These are phyloP conservation scores for Boloria euphrosyne DNA, from an alignment of 2,888 invertebrate genomes.

Conservation along the genomic window DNA sequence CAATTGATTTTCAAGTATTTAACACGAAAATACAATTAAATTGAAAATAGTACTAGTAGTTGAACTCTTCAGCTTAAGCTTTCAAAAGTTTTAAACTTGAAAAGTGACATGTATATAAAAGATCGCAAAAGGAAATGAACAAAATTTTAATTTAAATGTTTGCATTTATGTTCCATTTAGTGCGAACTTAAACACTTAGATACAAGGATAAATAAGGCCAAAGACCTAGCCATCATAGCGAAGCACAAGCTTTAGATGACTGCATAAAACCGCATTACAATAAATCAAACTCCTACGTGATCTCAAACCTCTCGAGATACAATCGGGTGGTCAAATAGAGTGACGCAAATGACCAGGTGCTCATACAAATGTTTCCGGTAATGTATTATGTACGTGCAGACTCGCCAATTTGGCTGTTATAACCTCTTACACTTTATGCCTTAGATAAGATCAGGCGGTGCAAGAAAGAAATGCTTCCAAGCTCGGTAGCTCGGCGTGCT, in stretches of 20 bases:
- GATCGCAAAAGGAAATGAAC: no score
- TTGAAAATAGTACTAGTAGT: no score
- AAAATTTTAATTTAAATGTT: no score
- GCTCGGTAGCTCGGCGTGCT: constrained; percentile 49
- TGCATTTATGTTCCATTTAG: no score
- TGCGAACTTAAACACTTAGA: not conserved
- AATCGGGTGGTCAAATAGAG: constrained; percentile 27
- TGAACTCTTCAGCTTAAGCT: no score
- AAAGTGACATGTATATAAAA: no score
- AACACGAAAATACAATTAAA: no score
- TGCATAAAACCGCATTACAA: constrained; percentile 27
- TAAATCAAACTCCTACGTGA: constrained; percentile 39
- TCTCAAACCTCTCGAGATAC: constrained; percentile 30
- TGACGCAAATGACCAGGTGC: constrained; percentile 32
- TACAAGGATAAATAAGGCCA: constrained; percentile 20
- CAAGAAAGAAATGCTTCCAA: constrained; percentile 29
- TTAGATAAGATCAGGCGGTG: constrained; percentile 52
- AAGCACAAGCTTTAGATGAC: constrained; percentile 14
- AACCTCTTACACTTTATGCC: constrained; percentile 55
- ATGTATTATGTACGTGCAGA: constrained; percentile 44
- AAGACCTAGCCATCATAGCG: constrained; percentile 23
- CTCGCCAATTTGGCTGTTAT: constrained; percentile 63
- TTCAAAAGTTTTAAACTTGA: no score
- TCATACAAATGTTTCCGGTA: constrained; percentile 61
- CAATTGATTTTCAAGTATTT: no score